Percentiles rank a stretch among this genome's conserved stretches.
Evolutionary conservation across 2,888 invertebrate genomes (phyloP).

Genomic region (Cosmia pyralina): DNA sequence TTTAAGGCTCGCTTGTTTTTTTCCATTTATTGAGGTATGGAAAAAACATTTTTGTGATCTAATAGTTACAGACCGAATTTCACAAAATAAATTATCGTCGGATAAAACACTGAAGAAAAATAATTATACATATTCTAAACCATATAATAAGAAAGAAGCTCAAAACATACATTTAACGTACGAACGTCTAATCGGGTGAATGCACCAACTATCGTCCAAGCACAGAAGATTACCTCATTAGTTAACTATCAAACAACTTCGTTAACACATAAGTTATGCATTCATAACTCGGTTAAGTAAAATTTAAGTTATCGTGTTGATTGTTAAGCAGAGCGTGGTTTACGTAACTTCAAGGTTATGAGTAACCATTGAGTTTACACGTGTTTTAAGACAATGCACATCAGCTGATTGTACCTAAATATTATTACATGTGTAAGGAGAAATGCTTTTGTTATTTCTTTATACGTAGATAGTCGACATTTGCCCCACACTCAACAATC

Average conservation of each 20-base stretch:
- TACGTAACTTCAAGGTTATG: slow-evolving; percentile 54
- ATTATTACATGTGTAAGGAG: slow-evolving; percentile 11
- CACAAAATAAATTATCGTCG: background rate
- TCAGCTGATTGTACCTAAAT: slow-evolving; percentile 12
- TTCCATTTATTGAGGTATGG: background rate
- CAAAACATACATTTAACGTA: slow-evolving; percentile 42
- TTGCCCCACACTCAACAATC: too few relatives aligned
- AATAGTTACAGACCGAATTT: too few relatives aligned
- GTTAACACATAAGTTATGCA: slow-evolving; percentile 31
- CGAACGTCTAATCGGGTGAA: slow-evolving; percentile 41
- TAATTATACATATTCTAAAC: background rate
- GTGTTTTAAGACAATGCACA: slow-evolving; percentile 39
- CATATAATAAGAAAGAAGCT: too few relatives aligned
- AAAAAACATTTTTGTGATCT: background rate
- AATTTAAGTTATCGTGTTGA: slow-evolving; percentile 37
- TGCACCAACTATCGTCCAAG: slow-evolving; percentile 40
- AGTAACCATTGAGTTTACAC: slow-evolving; percentile 29
- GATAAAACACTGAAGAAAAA: background rate
- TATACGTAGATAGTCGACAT: background rate
- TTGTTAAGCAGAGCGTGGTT: slow-evolving; percentile 46
- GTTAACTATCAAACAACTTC: slow-evolving; percentile 20
- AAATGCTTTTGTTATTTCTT: slow-evolving; percentile 23
- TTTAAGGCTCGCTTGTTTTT: background rate
- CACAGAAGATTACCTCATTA: slow-evolving; percentile 30
- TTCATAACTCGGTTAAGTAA: slow-evolving; percentile 43